Conservation (phyloP, 2,888 invertebrate species). For the Agrochola circellaris region DNA sequence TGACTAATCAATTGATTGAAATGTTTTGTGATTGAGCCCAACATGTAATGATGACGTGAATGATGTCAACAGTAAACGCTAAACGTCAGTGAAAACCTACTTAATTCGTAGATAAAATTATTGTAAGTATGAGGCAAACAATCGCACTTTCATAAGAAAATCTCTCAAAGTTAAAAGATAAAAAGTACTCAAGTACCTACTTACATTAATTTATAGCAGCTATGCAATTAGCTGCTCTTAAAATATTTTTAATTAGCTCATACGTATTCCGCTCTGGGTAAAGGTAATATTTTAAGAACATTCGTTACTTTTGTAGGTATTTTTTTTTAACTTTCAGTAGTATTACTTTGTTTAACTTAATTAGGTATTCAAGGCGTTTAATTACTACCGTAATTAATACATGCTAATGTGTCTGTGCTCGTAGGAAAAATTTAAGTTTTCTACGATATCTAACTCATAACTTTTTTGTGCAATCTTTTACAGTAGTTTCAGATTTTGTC, state of each 20-base stretch:
- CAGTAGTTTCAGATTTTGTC: no score
- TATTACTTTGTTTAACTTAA: constrained; percentile 41
- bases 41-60: no score
- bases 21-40: no score
- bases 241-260: constrained; percentile 60
- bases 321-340: constrained; percentile 34
- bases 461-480: background rate
- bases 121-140: background rate
- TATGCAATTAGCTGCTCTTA: constrained; percentile 46
- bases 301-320: constrained; percentile 35
- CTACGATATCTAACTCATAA: background rate
- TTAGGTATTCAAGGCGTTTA: constrained; percentile 46
- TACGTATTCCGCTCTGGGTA: constrained; percentile 51
- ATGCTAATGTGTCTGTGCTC: constrained; percentile 10
- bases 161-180: constrained; percentile 25
- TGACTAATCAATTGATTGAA: no score
- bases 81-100: background rate
- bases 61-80: background rate
- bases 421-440: background rate
- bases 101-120: background rate
- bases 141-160: background rate
- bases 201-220: constrained; percentile 24
- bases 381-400: constrained; percentile 32
- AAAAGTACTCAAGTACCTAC: background rate
- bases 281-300: constrained; percentile 47